Base-by-base conservation (phyloP, 2,888 invertebrate genomes). In the Leistus spinibarbis region DNA sequence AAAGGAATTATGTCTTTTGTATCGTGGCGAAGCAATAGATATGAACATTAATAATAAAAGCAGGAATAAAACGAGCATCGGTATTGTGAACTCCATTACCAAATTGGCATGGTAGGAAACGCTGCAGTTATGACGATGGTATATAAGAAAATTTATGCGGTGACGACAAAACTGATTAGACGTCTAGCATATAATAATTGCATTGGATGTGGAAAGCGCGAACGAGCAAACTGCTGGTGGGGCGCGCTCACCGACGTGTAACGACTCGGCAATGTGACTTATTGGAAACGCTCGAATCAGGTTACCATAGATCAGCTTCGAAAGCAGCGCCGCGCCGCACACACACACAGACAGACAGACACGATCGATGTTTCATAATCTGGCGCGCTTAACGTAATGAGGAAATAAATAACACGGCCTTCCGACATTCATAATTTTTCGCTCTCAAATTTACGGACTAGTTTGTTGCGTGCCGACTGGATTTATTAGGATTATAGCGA, bases 351-450 rank as follows among this genome's bases (percentile, higher is more conserved):
- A n/a, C n/a, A n/a, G n/a, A n/a, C 24, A 40, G 40, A 40, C 17
- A 65, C 16, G 72, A 72, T 72, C 72, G 27, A 72, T 66, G 66
- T 19, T 60, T 67, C 73, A 73, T 73, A 73, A 73, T 73, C 72
- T 17, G n/a, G 27, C 27, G 57, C 71, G 57, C 71, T 65, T 56
- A 67, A 67, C 40, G 66, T 73, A 73, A 73, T 73, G 73, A 73
- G 73, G 73, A 73, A 66, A 73, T 73, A 73, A 73, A 73, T 73
- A 67, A 73, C 62, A 27, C 4, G 54, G 62, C 27, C 62, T 66
- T 62, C 60, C 67, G 67, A 66, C 73, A 73, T 73, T 73, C 67
- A 73, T 73, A 73, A 73, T 73, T 73, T 73, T 64, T 16, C 24
- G 9, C 23, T 64, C 53, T 67, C 54, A 60, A 73, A 67, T 73